These are phyloP conservation scores for Achroia grisella DNA, from an alignment of 1,140 invertebrate species.

Conservation along the genomic window DNA sequence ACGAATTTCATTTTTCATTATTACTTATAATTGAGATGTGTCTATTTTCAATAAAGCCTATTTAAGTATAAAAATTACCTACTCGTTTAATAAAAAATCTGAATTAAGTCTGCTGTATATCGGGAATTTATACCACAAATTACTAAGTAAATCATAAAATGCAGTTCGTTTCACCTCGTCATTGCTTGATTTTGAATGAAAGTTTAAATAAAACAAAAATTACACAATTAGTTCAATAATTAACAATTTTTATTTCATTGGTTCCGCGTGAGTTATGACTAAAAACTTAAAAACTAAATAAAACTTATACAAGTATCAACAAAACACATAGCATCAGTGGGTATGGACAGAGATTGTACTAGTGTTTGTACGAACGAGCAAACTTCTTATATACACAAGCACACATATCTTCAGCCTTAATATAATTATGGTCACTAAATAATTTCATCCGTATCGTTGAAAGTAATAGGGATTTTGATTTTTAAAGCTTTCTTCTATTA, in stretches of 20 bases:
- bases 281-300: conserved; percentile 29
- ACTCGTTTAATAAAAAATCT: too few species aligned
- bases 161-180: background rate
- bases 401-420: conserved; percentile 15
- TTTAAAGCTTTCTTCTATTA: conserved; percentile 9
- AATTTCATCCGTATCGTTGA: background rate
- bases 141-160: too few species aligned
- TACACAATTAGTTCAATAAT: conserved; percentile 1
- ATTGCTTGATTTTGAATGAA: background rate
- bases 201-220: conserved; percentile 8
- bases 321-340: conserved; percentile 45
- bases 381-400: background rate
- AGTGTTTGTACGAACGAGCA: background rate
- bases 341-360: conserved; percentile 7
- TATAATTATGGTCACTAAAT: conserved; percentile 11
- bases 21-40: too few species aligned
- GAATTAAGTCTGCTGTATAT: too few species aligned
- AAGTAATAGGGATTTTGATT: background rate
- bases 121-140: too few species aligned
- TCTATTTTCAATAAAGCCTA: too few species aligned
- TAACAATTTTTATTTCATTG: conserved; percentile 54
- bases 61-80: too few species aligned
- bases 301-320: conserved; percentile 39
- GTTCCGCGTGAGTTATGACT: conserved; percentile 37
- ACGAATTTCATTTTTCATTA: too few species aligned